Base-by-base conservation (phyloP, 1,140 invertebrate species). In the Drosophila equinoxialis region DNA sequence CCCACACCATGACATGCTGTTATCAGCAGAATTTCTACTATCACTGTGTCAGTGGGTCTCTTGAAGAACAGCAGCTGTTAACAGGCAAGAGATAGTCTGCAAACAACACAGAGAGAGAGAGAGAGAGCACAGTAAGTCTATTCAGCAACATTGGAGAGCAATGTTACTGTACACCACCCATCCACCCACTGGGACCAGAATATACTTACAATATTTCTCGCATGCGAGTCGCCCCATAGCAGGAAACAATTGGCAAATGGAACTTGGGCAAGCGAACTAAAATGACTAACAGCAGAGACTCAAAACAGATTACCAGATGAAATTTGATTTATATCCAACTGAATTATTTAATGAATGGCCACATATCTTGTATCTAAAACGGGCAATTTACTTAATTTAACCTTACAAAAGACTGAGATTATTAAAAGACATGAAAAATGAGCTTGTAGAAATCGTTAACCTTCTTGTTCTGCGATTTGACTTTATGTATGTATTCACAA, bases 31-130 rank as follows among this genome's bases (percentile, higher is more conserved):
- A 67, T 63, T 66, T 23, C 65, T 66, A 74, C 67, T 86, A 81
- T 86, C 82, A 86, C 61, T 86, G 83, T 86, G 82, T 87, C 82
- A 86, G 84, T 86, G 84, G 82, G 83, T 86, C 82, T 86, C 14
- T 68, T 72, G 66, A 42, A 13, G 60, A 37, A 45, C 26, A 41
- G 35, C 60, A 35, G 37, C 58, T 60, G 58, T 65, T 79, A 66
- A 35, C 51, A 62, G 17, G n/a, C 58, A 51, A 35, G 33, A 58
- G 55, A 39, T 4, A 58, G 30, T 58, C 55, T 35, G 55, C 55
- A 37, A 30, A 11, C 57, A 39, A 59, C 10, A 39, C 8, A 20
- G 14, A 20, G 33, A 37, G 1, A 6, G n/a, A 6, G n/a, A 55
- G 57, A 20, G 8, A 42, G 57, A 70, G 61, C 6, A 17, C 35